These are phyloP conservation scores for Craterocephalus amniculus DNA, from an alignment of 2,797 vertebrate species.

Conservation along the genomic window DNA sequence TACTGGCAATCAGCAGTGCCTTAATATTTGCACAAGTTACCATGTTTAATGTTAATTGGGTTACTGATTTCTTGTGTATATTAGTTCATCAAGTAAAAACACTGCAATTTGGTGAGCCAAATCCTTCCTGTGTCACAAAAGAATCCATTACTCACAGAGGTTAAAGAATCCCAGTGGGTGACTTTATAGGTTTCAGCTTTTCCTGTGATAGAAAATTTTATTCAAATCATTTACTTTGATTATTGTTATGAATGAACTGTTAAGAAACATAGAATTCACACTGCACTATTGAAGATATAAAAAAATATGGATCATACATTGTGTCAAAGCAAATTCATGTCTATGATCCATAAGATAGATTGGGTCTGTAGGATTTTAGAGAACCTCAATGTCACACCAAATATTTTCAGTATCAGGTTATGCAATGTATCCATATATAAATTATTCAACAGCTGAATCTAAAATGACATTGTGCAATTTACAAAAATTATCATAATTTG, in stretches of 20 bases:
- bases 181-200: neutral
- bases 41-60: neutral
- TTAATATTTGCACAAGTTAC: neutral
- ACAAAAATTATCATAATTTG: neutral
- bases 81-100: constrained; percentile 23
- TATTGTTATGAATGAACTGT: constrained; percentile 16
- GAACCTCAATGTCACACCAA: constrained; percentile 30
- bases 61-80: neutral
- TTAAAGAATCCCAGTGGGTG: neutral
- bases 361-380: constrained; percentile 7
- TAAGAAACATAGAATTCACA: constrained; percentile 33
- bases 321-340: constrained; percentile 42
- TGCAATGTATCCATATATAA: constrained; percentile 15
- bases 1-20: constrained; percentile 32
- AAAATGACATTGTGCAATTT: constrained; percentile 3
- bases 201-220: constrained; percentile 14
- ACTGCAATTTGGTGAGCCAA: constrained; percentile 9
- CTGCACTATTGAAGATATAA: constrained; percentile 16
- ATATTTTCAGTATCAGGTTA: constrained; percentile 23
- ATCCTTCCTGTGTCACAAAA: neutral
- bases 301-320: constrained; percentile 34
- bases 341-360: constrained; percentile 41
- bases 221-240: constrained; percentile 36
- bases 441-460: constrained; percentile 30
- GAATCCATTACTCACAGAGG: neutral